A percentile compares a stretch with the other conserved stretches of the same genome.
These are phyloP conservation scores for Ploceus nigricollis DNA, from an alignment of 2,113 vertebrate species.

Conservation along the genomic window DNA sequence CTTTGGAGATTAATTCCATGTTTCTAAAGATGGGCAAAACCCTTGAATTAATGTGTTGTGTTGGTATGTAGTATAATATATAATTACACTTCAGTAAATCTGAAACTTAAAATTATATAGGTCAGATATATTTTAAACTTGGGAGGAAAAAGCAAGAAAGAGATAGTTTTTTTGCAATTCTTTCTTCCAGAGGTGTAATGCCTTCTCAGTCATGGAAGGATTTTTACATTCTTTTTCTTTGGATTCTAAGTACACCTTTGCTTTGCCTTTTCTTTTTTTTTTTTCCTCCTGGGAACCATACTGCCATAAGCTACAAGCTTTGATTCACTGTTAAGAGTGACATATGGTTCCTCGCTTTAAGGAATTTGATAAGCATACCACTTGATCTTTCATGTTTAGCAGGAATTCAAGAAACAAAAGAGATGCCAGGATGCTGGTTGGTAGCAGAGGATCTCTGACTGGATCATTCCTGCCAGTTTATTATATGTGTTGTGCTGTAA, in stretches of 20 bases:
- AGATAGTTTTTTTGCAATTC: not conserved
- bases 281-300: not conserved
- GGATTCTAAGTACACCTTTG: not conserved
- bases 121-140: not conserved
- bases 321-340: not conserved
- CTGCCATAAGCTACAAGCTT: not conserved
- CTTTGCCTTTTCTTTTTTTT: not conserved
- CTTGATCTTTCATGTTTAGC: constrained; percentile 7
- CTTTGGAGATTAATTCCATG: not conserved
- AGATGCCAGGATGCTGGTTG: not conserved
- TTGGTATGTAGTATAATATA: not conserved
- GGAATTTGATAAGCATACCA: constrained; percentile 2
- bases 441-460: not conserved
- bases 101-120: not conserved
- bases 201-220: not conserved
- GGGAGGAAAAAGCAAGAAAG: not conserved
- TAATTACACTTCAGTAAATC: not conserved
- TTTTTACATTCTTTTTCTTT: not conserved
- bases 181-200: not conserved
- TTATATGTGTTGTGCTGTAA: not conserved
- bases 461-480: not conserved
- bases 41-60: not conserved
- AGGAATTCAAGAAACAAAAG: not conserved
- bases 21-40: not conserved
- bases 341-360: constrained; percentile 21